A percentile compares a stretch with the other conserved stretches of the same genome.
Evolutionary conservation across 2,113 vertebrate genomes (phyloP).

Genomic region (Chroicocephalus ridibundus): DNA sequence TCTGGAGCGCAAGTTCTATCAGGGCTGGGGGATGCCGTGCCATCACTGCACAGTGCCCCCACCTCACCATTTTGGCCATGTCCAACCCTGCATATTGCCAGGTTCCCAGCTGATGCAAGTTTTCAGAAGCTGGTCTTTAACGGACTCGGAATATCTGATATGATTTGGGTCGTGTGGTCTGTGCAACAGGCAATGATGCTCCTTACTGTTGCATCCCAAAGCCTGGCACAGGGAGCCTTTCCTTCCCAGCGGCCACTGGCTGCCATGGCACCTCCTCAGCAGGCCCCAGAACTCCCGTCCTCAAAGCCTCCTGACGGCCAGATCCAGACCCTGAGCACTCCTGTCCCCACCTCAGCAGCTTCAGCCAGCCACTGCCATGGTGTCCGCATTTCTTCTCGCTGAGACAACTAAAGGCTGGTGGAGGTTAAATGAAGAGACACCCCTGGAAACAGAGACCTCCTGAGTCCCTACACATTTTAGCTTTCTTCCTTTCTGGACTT

Average conservation of each 20-base stretch:
- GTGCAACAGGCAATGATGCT: neutral
- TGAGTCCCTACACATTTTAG: neutral
- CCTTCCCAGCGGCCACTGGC: neutral
- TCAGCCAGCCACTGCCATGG: neutral
- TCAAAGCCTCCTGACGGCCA: neutral
- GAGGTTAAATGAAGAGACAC: neutral
- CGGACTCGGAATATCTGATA: neutral
- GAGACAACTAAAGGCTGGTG: neutral
- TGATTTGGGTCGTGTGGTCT: neutral
- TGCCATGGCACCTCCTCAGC: fast-evolving
- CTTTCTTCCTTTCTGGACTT: neutral
- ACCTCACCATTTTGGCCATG: fast-evolving
- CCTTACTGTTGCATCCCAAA: neutral
- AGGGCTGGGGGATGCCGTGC: neutral
- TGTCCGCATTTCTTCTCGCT: neutral
- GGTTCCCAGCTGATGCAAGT: neutral
- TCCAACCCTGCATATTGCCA: neutral
- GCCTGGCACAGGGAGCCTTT: fast-evolving
- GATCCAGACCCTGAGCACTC: neutral
- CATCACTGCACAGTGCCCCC: neutral
- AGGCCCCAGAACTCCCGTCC: neutral
- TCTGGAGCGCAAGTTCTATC: fast-evolving
- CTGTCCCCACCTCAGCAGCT: neutral
- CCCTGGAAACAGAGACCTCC: neutral
- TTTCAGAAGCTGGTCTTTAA: neutral